Base-by-base conservation (phyloP, 2,797 vertebrate genomes). In the Sylvia borin region DNA sequence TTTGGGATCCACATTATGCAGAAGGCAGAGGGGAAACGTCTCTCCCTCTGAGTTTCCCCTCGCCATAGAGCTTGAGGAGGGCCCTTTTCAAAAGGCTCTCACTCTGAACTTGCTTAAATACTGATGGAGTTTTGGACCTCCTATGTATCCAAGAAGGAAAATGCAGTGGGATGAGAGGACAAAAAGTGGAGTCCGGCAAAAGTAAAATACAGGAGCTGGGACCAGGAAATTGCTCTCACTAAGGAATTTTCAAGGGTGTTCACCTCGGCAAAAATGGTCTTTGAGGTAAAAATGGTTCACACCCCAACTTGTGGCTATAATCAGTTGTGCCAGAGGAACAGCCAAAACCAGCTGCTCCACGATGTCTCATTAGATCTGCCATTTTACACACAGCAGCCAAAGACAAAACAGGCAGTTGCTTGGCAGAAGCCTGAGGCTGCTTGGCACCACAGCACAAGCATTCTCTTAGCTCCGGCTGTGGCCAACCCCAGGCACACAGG, bases 281-380 rank as follows among this genome's bases (percentile, higher is more conserved):
- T 94, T 93, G 93, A 94, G 88, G 67, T 80, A 85, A 36, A 77
- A 94, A 90, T 60, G 5, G 0, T 72, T 94, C 74, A 93, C 77
- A 90, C 54, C 53, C 67, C 74, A 76, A 96, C 93, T 92, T 95
- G 92, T 95, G 94, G 84, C 84, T 94, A 42, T 85, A 95, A 95
- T 94, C 65, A 36, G 74, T 95, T 92, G 65, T 97, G 96, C 93
- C 95, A 97, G 93, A 95, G 84, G 71, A 97, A 94, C 94, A 96
- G 95, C 92, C 95, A 96, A 97, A 97, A 97, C 91, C 96, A 97
- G 96, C 88, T 97, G 97, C 88, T 97, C 92, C 72, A 68, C 11
- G 19, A 96, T 96, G 94, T 96, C 94, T 97, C 94, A 97, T 97
- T 97, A 97, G 95, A 96, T 95, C 96, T 97, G 82, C 96, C 96